Conservation (phyloP, 2,888 invertebrate species). For the Dicycla oo region DNA sequence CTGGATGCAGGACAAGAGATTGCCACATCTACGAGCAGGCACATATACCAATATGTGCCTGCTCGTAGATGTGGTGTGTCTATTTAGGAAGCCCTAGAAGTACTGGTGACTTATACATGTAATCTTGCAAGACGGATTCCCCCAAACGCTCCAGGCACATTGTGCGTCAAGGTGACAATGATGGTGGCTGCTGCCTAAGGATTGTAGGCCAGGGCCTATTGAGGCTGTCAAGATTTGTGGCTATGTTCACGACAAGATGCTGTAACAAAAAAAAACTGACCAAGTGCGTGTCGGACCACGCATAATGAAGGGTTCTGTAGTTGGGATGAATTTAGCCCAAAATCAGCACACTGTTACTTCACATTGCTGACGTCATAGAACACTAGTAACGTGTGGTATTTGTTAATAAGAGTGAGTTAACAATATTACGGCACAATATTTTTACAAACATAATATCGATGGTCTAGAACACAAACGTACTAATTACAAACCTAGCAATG, state of each 20-base stretch:
- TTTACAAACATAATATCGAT: not conserved
- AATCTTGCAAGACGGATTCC: not conserved
- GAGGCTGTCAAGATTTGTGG: not conserved
- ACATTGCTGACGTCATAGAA: constrained; percentile 9
- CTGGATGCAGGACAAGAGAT: not conserved
- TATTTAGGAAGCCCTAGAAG: not conserved
- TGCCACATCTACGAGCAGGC: not conserved
- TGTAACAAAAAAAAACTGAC: not conserved
- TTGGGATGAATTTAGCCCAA: no score
- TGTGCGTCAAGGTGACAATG: not conserved
- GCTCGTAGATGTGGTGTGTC: no score
- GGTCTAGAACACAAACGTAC: no score
- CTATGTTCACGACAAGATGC: not conserved
- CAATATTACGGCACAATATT: constrained; percentile 1
- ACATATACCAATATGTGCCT: no score
- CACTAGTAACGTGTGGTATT: not conserved
- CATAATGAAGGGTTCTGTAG: no score
- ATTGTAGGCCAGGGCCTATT: not conserved
- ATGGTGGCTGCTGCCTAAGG: not conserved
- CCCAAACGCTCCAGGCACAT: no score
- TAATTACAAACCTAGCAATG: no score
- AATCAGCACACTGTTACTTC: not conserved
- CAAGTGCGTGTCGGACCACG: no score
- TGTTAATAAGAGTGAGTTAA: not conserved
- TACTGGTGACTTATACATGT: not conserved